A percentile compares a stretch with the other conserved stretches of the same genome.
Conservation (phyloP, 2,797 vertebrate genomes). For the Strix occidentalis region DNA sequence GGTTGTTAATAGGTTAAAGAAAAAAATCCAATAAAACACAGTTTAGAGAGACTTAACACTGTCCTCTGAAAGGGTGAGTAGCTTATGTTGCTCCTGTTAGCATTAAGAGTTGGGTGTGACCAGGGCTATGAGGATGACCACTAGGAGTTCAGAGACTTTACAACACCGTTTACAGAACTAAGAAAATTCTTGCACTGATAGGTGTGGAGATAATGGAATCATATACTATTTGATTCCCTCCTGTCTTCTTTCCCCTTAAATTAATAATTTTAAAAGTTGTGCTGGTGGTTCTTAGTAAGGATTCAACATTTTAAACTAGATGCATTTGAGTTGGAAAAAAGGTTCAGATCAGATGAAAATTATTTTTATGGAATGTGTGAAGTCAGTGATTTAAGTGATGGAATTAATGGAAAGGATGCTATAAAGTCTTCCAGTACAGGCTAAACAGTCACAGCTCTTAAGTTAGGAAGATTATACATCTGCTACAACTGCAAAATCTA, state of each 20-base stretch:
- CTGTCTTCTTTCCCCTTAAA: neutral
- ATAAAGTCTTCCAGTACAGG: neutral
- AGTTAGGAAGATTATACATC: neutral
- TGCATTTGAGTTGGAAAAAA: neutral
- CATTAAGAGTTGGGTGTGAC: neutral
- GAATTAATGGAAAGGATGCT: neutral
- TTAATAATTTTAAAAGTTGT: neutral
- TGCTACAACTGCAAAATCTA: neutral
- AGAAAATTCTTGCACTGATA: neutral
- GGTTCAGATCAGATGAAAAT: neutral
- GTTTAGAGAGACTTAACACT: neutral
- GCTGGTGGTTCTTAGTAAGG: neutral
- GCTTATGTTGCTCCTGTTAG: neutral
- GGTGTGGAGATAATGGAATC: neutral
- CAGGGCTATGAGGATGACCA: neutral
- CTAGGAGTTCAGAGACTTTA: slow-evolving; percentile 3
- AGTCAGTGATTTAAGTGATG: neutral
- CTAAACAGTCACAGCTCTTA: neutral
- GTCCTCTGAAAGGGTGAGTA: neutral
- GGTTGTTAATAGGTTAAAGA: neutral
- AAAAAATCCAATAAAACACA: neutral
- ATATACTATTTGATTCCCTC: neutral
- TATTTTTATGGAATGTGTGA: neutral
- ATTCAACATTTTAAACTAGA: neutral
- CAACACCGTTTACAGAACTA: neutral